Base-by-base conservation (phyloP, 2,113 vertebrate species). In the Loxodonta africana region DNA sequence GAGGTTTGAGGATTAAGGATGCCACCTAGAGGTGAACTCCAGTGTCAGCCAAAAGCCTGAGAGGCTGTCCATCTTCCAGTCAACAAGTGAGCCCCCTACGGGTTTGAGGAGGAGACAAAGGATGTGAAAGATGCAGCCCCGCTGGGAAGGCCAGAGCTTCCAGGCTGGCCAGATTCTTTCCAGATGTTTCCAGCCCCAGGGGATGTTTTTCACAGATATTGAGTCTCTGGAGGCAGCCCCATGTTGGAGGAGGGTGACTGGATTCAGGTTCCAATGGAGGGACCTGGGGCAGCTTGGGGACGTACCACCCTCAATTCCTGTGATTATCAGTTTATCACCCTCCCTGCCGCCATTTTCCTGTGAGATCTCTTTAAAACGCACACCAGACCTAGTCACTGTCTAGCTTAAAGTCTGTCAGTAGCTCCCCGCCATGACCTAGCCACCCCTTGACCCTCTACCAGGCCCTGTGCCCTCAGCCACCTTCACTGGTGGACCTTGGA, bases 11-110 rank as follows among this genome's bases (percentile, higher is more conserved):
- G 96, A 25, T 41, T 46, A 88, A 95, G 94, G 51, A 88, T 95
- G 97, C 96, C 97, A 90, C 63, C 97, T 97, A 95, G 90, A 48
- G 97, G 97, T 78, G 3, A 77, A 4, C 33, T 15, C 26, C 0
- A 8, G 87, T 77, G 91, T 17, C 8, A 48, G 67, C 83, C 30
- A 8, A 21, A 83, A 63, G 51, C 67, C 48, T 1, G 84, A 0
- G 20, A 51, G 18, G 1, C 12, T 21, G 5, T 7, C 60, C 23
- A 23, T 30, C 25, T 57, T 46, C 17, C 15, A 20, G 60, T 83
- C 21, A 26, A 6, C 7, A 5, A 90, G 57, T 51, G 7, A 37
- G 77, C 46, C 3, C 1, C 18, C 53, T 37, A 12, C 0, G 21
- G 71, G 21, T 1, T 65, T 60, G 28, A 6, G 51, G n/a, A 65